A percentile compares a stretch with the other conserved stretches of the same genome.
Conservation (phyloP, 2,797 vertebrate species). For the Chrosomus eos region DNA sequence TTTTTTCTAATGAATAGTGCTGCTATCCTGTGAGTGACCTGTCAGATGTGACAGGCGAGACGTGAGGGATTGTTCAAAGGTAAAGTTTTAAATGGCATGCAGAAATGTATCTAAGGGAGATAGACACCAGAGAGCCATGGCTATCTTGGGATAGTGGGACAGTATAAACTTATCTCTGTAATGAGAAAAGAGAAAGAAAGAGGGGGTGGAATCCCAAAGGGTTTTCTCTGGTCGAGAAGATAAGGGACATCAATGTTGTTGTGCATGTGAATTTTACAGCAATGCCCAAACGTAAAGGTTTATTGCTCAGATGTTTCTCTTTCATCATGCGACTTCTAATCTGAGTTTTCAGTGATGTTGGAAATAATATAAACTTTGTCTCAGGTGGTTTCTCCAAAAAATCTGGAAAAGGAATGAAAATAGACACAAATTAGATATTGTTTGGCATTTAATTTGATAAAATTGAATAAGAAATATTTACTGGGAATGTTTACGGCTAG, state of each 20-base stretch:
- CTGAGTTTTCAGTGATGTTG: background rate
- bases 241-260: slow-evolving; percentile 17
- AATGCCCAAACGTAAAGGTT: background rate
- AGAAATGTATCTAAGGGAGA: slow-evolving; percentile 50
- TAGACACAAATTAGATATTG: background rate
- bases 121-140: slow-evolving; percentile 47
- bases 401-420: background rate
- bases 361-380: background rate
- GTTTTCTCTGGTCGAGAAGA: slow-evolving; percentile 34
- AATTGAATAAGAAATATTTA: background rate
- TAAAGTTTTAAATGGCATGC: slow-evolving; percentile 41
- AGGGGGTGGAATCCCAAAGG: slow-evolving; percentile 27
- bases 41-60: slow-evolving; percentile 42
- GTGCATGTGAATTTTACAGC: slow-evolving; percentile 9
- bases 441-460: background rate
- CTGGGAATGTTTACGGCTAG: background rate
- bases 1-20: slow-evolving; percentile 61
- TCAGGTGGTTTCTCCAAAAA: background rate
- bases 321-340: background rate
- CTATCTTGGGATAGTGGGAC: slow-evolving; percentile 28
- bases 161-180: slow-evolving; percentile 44
- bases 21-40: slow-evolving; percentile 56
- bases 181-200: slow-evolving; percentile 35
- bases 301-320: background rate
- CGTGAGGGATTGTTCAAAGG: slow-evolving; percentile 48